These are phyloP conservation scores for Spongilla lacustris DNA, from an alignment of 37 sponge, comb jelly and placozoan species.

Conservation along the genomic window DNA sequence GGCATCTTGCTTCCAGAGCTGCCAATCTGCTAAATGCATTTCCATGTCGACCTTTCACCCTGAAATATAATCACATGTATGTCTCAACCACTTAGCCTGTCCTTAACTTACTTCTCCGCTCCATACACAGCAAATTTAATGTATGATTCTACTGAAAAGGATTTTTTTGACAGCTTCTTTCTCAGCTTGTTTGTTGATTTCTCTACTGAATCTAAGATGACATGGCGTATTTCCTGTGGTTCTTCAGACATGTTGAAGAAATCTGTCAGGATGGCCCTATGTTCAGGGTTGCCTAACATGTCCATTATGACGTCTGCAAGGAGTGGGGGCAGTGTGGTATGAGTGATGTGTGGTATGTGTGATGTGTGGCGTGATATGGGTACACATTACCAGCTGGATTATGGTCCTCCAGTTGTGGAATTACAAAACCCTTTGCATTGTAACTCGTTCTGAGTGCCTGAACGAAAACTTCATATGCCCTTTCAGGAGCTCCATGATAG, in stretches of 20 bases:
- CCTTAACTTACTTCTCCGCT: background rate
- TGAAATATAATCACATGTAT: background rate
- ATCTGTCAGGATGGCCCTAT: slow-evolving; percentile 27
- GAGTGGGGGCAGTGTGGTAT: no score
- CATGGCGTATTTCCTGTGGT: slow-evolving; percentile 22
- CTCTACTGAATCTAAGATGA: slow-evolving; percentile 14
- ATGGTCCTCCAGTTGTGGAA: slow-evolving; percentile 69
- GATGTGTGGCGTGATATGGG: background rate
- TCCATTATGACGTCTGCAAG: slow-evolving; percentile 68
- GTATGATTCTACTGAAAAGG: no score
- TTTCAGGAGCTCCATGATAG: slow-evolving; percentile 2
- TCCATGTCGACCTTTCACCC: background rate
- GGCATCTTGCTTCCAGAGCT: slow-evolving; percentile 53
- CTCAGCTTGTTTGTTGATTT: background rate
- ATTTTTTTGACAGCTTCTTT: background rate
- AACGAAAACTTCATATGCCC: slow-evolving; percentile 2
- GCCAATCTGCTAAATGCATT: slow-evolving; percentile 21
- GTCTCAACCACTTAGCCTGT: no score
- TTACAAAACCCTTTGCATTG: slow-evolving; percentile 33
- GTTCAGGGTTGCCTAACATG: slow-evolving; percentile 57
- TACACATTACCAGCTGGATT: slow-evolving; percentile 40
- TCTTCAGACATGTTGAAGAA: slow-evolving; percentile 35
- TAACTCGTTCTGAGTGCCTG: background rate
- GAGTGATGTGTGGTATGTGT: no score
- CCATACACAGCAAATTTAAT: no score